Base-by-base conservation (phyloP, 1,140 invertebrate genomes). In the Bacillus rossius region DNA sequence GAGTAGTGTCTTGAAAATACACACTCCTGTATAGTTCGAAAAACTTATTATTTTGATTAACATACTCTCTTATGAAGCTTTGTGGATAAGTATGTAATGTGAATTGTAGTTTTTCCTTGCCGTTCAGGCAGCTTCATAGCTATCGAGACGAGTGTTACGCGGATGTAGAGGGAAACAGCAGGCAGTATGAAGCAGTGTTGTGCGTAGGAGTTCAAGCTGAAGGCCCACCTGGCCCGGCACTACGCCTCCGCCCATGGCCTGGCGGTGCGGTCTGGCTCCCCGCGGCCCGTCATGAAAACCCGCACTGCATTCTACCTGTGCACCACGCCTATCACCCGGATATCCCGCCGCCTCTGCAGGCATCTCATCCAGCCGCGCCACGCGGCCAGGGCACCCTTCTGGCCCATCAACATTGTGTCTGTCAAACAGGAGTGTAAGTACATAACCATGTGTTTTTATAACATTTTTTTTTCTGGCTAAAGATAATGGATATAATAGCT, bases 211-310 rank as follows among this genome's bases (percentile, higher is more conserved):
- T 96, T 96, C 75, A 94, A 94, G 73, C 74, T 94, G 60, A 95
- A 95, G 75, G 87, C 92, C 38, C 93, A 96, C 73, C 76, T 97
- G 59, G 91, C 88, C 54, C 83, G 94, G 60, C 94, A 98, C 77
- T 90, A 94, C 73, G 92, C 92, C 10, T 92, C 89, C 63, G 89
- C 90, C 34, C 94, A 97, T 77, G 93, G 93, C 2, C 73, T 86
- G 20, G 79, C 84, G 50, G 75, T 87, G 22, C 62, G 78, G 60
- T 72, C 80, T 47, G 91, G 89, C 22, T 90, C 89, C 23, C 91
- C 92, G 2, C 79, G 93, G 37, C 94, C 94, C 20, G 91, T 97
- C 0, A 95, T 97, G 92, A 97, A 97, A 77, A 97, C 95, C 40
- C 82, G 94, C 65, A 94, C 94, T 61, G 94, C 94, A 23, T 97